phyloP scores from a whole-genome alignment of 2,888 invertebrate genomes.

The Pheosia tremula region DNA sequence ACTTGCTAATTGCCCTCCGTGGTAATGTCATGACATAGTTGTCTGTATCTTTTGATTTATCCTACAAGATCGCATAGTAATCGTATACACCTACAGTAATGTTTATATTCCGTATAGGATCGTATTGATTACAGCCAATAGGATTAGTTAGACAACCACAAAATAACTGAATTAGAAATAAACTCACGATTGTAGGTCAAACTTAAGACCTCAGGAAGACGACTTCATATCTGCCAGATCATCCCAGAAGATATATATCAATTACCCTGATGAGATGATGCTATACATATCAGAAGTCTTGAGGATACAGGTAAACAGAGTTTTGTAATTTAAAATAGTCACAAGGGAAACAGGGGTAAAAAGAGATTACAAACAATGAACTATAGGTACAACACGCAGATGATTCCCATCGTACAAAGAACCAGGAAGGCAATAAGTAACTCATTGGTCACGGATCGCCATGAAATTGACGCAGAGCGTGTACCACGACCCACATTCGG shows the following conservation, averaged over 20 bases:
- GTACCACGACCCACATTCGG: constrained; percentile 31
- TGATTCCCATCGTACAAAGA: constrained; percentile 5
- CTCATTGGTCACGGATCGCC: constrained; percentile 26
- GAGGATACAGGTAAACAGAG: no score
- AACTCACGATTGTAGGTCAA: no score
- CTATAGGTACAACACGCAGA: not conserved
- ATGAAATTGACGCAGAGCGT: constrained; percentile 27
- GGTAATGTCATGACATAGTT: constrained; percentile 2
- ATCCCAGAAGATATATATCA: no score
- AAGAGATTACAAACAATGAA: not conserved
- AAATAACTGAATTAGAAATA: no score
- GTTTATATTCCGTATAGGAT: not conserved
- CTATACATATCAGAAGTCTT: no score
- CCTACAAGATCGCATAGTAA: not conserved
- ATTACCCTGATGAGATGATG: no score
- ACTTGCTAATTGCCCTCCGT: constrained; percentile 1
- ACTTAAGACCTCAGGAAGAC: no score
- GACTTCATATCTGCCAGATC: no score
- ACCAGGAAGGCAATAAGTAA: constrained; percentile 20
- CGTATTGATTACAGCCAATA: no score
- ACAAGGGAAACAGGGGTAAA: not conserved
- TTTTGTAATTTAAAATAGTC: no score
- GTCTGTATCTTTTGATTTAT: not conserved
- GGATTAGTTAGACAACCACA: no score
- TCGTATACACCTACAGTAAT: not conserved